Evolutionary conservation across 2,888 invertebrate genomes (phyloP), one percentile per base, ranked within the genome.

Genomic region (Drosophila anomalata): DNA sequence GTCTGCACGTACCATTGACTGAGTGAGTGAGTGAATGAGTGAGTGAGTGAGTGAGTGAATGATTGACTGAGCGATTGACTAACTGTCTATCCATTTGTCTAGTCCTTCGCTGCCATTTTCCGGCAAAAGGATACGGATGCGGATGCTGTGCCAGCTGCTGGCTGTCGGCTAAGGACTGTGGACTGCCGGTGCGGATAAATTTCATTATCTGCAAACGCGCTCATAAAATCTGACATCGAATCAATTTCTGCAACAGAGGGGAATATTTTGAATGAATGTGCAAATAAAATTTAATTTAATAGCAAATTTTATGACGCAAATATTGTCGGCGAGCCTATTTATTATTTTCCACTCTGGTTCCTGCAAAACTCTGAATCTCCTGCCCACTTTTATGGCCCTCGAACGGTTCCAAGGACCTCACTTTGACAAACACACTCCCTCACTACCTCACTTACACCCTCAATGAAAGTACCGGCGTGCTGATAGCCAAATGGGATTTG

Each of bases 231-330:
- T 78, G 72, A 79, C 79, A 78, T 76, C 73, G 68, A 76, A 65
- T 80, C 87, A 75, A 73, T 80, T 84, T 63, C 62, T 57, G 57
- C 53, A 71, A 65, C 70, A 68, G 62, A 70, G 51, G 47, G 50
- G 33, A 47, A 51, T 79, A 50, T 76, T 81, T 78, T 87, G 77
- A 78, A 84, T 79, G 69, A 81, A 88, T 88, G 85, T 81, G 85
- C 82, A 82, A 85, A 88, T 86, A 88, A 84, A 86, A 86, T 88
- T 85, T 76, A 81, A 88, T 88, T 85, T 87, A 87, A 87, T 80
- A 77, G 78, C 86, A 62, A 73, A 76, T 87, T 88, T 87, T 74
- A 82, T 81, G 85, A 79, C 73, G 74, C 81, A 87, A 86, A 80
- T 88, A 88, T 78, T 78, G 81, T 4, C 24, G 3, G 26, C 46